Evolutionary conservation across 2,888 invertebrate species (phyloP).

Genomic region (Punctoribates punctum): DNA sequence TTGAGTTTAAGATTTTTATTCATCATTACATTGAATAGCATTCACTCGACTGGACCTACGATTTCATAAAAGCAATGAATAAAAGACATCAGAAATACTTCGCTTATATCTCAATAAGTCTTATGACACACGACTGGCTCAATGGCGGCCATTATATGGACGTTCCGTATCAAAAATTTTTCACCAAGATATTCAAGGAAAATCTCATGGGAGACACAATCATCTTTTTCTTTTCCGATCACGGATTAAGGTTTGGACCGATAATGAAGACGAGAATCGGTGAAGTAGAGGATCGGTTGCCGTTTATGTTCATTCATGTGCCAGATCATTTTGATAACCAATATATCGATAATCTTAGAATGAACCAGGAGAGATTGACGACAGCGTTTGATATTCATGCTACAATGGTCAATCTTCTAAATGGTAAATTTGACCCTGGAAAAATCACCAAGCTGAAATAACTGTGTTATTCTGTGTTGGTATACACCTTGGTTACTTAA

Average conservation of each 20-base stretch:
- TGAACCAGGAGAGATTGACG: constrained; percentile 52
- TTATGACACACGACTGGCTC: constrained; percentile 53
- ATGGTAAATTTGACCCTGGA: neutral
- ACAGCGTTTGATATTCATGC: constrained; percentile 55
- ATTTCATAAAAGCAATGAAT: constrained; percentile 12
- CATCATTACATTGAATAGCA: neutral
- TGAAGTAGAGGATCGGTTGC: constrained; percentile 55
- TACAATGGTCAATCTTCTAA: constrained; percentile 49
- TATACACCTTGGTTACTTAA: neutral
- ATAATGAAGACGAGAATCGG: constrained; percentile 69
- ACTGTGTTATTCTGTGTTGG: too few species aligned
- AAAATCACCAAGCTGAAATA: neutral
- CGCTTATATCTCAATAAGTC: constrained; percentile 52
- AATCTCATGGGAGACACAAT: constrained; percentile 65
- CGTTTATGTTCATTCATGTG: constrained; percentile 53
- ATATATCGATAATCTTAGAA: constrained; percentile 63
- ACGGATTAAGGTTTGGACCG: constrained; percentile 80
- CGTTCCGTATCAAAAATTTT: constrained; percentile 55
- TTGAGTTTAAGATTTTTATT: neutral
- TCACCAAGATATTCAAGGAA: constrained; percentile 59
- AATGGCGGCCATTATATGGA: constrained; percentile 52
- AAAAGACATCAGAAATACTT: constrained; percentile 47
- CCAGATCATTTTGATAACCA: constrained; percentile 61
- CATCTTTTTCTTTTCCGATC: constrained; percentile 74
- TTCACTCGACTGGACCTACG: neutral